Evolutionary conservation across 2,888 invertebrate genomes (phyloP), one percentile per base, ranked within the genome.

Genomic region (Apodemia duryi): DNA sequence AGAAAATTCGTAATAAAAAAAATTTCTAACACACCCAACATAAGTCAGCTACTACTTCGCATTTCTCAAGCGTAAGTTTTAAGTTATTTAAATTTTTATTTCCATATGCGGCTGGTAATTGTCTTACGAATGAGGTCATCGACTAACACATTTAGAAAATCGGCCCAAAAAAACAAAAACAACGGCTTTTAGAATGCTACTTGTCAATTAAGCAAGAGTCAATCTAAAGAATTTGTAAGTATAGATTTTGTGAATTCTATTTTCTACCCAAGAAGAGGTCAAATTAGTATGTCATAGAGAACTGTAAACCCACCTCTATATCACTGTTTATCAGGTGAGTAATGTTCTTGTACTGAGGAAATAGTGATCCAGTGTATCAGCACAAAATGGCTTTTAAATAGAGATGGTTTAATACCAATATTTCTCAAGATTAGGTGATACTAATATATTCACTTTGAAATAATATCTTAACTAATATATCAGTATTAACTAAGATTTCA

Each of bases 91-190:
- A 4, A 21, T 13, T 49, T 65, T 63, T 49, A 21, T 28, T 21
- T 35, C 2, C 65, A 63, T 65, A 49, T 32, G 61, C 66, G 60
- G 63, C 61, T 51, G 51, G 61, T 61, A 38, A 60, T 60, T 60
- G 60, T 62, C 43, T 61, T 43, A 5, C 10, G 1, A 63, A 63
- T 63, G 63, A 66, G 70, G 70, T 71, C 68, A 70, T 65, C 65
- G 10, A 32, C 11, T 32, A 13, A 13, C 57, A 32, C 57, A 29
- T 13, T 11, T 32, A 13, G 29, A 13, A 28, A 52, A 28, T 0
- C 21, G 9, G 10, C 28, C 10, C 6, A n/a, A 52, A 28, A 21
- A 29, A 11, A 11, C 4, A 11, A 6, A 29, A 57, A 29, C 6
- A 32, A 13, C 5, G 10, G 9, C 29, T 28, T 32, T 57, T 32